Percentiles rank a stretch among this genome's conserved stretches.
These are phyloP conservation scores for Diaprepes abbreviatus DNA, from an alignment of 2,888 invertebrate genomes.

Conservation along the genomic window DNA sequence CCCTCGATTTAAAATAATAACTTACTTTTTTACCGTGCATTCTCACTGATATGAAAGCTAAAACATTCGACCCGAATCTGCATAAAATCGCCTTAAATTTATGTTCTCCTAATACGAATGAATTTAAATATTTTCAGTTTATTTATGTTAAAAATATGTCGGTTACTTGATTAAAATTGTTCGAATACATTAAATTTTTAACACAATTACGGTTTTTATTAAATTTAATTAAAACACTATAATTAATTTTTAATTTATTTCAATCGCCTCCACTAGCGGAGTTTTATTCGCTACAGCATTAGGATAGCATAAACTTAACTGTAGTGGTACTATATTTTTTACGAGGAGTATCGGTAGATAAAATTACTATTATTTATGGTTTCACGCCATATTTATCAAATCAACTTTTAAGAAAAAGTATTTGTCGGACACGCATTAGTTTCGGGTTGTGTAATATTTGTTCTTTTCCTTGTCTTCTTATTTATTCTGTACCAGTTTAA, in stretches of 20 bases:
- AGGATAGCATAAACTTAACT: background rate
- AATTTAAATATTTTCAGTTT: conserved; percentile 20
- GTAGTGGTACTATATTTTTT: no score
- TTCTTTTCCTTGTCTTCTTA: no score
- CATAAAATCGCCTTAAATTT: background rate
- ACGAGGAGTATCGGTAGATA: no score
- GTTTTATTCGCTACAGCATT: conserved; percentile 1
- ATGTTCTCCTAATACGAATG: conserved; percentile 10
- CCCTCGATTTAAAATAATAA: background rate
- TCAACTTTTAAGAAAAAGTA: no score
- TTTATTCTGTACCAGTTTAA: no score
- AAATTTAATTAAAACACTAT: background rate
- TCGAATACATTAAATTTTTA: background rate
- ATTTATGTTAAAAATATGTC: conserved; percentile 6
- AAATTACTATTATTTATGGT: no score
- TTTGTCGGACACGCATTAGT: no score
- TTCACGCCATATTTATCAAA: no score
- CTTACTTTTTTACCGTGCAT: conserved; percentile 1
- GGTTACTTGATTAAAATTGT: background rate
- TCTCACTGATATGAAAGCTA: background rate
- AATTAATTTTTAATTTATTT: background rate
- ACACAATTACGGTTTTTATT: background rate
- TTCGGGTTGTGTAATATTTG: no score
- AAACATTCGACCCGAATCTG: background rate
- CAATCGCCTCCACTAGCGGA: conserved; percentile 40